Percentiles rank a stretch among this genome's conserved stretches.
These are phyloP conservation scores for Elgaria multicarinata DNA, from an alignment of 2,113 vertebrate species.

Conservation along the genomic window DNA sequence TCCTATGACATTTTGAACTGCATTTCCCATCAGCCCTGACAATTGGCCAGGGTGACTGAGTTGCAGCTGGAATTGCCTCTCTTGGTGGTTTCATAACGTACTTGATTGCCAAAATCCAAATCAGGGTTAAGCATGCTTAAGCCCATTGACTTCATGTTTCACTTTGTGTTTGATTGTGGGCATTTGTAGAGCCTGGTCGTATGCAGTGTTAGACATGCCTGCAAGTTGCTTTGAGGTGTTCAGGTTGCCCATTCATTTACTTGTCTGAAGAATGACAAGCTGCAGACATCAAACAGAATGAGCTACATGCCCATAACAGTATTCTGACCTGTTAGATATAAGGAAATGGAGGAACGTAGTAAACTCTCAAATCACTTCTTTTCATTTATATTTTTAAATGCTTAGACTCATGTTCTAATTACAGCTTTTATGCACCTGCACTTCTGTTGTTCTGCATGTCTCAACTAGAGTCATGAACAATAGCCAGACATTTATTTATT, in stretches of 20 bases:
- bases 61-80: background rate
- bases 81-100: background rate
- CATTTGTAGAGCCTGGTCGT: background rate
- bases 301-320: background rate
- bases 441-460: conserved; percentile 59
- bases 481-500: conserved; percentile 55
- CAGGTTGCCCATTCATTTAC: background rate
- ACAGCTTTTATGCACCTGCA: conserved; percentile 63
- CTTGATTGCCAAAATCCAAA: background rate
- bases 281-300: conserved; percentile 8
- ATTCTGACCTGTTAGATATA: conserved; percentile 14
- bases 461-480: conserved; percentile 64
- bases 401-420: conserved; percentile 61
- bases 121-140: background rate
- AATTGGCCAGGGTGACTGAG: too few relatives aligned
- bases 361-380: conserved; percentile 49
- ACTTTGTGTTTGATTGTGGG: background rate
- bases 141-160: background rate
- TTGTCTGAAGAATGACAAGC: background rate
- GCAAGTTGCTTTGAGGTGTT: background rate
- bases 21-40: background rate
- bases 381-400: conserved; percentile 65
- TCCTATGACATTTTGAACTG: background rate
- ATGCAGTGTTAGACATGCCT: conserved; percentile 3
- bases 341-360: conserved; percentile 43